phyloP scores from a whole-genome alignment of 2,113 vertebrate genomes.

The Elanoides forficatus region DNA sequence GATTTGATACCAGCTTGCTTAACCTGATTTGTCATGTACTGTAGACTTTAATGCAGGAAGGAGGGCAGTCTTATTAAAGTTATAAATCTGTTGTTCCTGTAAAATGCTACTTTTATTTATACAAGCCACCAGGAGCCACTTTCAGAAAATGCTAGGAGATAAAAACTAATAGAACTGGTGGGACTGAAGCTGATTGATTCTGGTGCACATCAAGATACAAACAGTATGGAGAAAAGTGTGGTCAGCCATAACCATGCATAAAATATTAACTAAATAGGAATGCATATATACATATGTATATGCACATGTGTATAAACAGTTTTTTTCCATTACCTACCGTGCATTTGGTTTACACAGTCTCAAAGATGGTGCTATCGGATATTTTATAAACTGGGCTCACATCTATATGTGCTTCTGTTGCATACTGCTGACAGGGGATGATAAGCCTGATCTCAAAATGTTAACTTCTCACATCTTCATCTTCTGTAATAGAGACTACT shows the following conservation, averaged over 20 bases:
- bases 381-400: neutral
- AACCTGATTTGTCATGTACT: constrained; percentile 37
- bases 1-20: constrained; percentile 28
- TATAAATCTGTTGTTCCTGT: constrained; percentile 51
- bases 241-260: neutral
- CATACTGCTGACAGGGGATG: neutral
- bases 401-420: neutral
- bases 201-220: neutral
- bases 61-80: constrained; percentile 29
- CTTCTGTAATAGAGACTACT: neutral
- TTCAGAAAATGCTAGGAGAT: constrained; percentile 25
- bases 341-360: neutral
- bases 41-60: constrained; percentile 1
- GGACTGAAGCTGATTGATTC: neutral
- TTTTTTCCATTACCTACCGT: neutral
- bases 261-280: neutral
- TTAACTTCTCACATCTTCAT: neutral
- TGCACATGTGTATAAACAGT: neutral
- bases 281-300: neutral
- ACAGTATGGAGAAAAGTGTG: neutral
- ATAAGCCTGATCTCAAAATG: neutral
- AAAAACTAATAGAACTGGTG: constrained; percentile 1
- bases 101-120: constrained; percentile 40
- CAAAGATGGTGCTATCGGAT: neutral
- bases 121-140: neutral